A percentile compares a stretch with the other conserved stretches of the same genome.
phyloP scores from a whole-genome alignment of 2,888 invertebrate genomes.

The Tetragonula carbonaria region DNA sequence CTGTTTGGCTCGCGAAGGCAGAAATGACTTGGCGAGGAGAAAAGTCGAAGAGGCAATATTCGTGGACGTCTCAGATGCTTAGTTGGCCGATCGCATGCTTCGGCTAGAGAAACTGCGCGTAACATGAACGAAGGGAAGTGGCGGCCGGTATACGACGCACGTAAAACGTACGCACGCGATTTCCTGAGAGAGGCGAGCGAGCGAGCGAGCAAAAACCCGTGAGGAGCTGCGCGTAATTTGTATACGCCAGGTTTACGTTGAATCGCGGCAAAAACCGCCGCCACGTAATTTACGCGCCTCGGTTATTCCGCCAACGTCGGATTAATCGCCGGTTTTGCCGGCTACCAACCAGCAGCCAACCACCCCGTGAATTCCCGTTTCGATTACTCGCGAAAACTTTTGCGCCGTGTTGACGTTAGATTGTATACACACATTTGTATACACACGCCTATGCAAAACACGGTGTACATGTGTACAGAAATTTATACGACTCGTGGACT shows the following conservation, averaged over 20 bases:
- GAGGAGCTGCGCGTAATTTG: conserved; percentile 30
- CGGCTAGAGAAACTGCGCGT: conserved; percentile 22
- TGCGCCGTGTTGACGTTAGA: background rate
- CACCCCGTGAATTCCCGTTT: background rate
- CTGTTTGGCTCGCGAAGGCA: conserved; percentile 1
- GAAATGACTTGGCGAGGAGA: conserved; percentile 4
- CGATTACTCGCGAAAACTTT: conserved; percentile 7
- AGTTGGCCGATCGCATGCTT: conserved; percentile 31
- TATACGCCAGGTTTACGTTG: conserved; percentile 25
- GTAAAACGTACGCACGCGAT: conserved; percentile 42
- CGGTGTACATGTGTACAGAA: background rate
- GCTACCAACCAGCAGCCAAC: background rate
- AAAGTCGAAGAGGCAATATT: background rate
- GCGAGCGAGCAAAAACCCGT: conserved; percentile 14
- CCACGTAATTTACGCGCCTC: conserved; percentile 36
- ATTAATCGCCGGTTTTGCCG: conserved; percentile 33
- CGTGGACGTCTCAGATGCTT: background rate
- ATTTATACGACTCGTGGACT: conserved; percentile 19
- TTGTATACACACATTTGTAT: too few relatives aligned
- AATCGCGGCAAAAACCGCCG: conserved; percentile 26
- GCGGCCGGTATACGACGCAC: conserved; percentile 12
- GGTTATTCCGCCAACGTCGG: conserved; percentile 22
- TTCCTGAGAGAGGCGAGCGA: conserved; percentile 14
- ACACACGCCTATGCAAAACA: conserved; percentile 5
- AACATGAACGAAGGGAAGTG: conserved; percentile 26